Evolutionary conservation across 2,888 invertebrate genomes (phyloP), one percentile per base, ranked within the genome.

Genomic region (Protodeltote pygarga): DNA sequence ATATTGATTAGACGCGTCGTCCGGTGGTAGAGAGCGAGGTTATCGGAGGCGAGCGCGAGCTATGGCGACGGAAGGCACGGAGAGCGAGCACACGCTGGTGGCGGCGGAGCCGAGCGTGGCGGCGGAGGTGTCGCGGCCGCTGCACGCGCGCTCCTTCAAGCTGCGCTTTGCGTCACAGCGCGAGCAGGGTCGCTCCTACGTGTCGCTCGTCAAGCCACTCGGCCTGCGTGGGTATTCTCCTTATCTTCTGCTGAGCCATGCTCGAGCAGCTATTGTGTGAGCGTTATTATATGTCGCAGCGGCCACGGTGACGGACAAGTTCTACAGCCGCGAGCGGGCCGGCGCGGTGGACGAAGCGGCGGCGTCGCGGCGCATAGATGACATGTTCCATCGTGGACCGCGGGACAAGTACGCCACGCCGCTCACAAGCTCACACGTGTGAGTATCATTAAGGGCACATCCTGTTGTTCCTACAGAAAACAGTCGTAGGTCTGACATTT

Each of bases 151-250:
- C 49, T 79, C 88, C 37, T 90, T 91, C 72, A 87, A 87, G 75
- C 71, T 91, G 48, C 82, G 88, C 4, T 91, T 91, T 70, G 88
- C 88, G 42, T 59, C 81, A n/a, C 79, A 75, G 51, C 80, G 84
- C 42, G 90, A 89, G 73, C 79, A 69, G 28, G 92, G 92, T 23
- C 88, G 89, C 67, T 92, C 91, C 9, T 67, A 85, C 68, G 77
- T 87, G 35, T 88, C 89, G 6, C 77, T 78, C 10, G 77, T 83
- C 33, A 83, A 81, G 38, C 92, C 92, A 16, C 74, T 81, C 4
- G 76, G 77, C 16, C 61, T 89, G 21, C 87, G 90, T 90, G 35
- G 77, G 83, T 78, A 6, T n/a, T 2, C 6, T 32, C 6, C 11
- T 14, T 14, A 3, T 5, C 6, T 2, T 9, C 11, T 5, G 3